A percentile compares a stretch with the other conserved stretches of the same genome.
phyloP scores from a whole-genome alignment of 1,140 invertebrate genomes.

The Aphaenogaster ashmeadi region DNA sequence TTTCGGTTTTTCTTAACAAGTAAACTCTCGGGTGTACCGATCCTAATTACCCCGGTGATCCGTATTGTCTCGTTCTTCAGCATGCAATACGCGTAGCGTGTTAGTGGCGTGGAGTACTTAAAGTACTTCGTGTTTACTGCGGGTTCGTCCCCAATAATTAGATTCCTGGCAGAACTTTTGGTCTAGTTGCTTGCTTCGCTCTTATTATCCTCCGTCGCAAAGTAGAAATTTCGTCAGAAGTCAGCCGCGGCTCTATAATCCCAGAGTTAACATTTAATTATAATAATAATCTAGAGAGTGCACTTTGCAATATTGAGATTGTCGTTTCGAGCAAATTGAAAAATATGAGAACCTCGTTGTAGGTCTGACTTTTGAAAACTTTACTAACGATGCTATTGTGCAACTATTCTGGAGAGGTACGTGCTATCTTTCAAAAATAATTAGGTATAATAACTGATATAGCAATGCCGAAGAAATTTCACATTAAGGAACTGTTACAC shows the following conservation, averaged over 20 bases:
- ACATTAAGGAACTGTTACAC: not conserved
- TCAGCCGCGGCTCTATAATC: not conserved
- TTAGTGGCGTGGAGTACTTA: conserved; percentile 32
- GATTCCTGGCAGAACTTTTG: conserved; percentile 37
- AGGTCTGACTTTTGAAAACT: conserved; percentile 7
- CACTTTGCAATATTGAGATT: conserved; percentile 22
- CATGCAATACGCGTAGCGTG: conserved; percentile 12
- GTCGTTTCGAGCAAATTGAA: conserved; percentile 7
- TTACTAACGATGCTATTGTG: conserved; percentile 15
- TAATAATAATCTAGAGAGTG: conserved; percentile 14
- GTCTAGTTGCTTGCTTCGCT: conserved; percentile 23
- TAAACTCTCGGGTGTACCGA: conserved; percentile 20
- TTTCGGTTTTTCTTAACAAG: conserved; percentile 53
- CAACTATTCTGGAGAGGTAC: not conserved
- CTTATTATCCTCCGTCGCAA: conserved; percentile 29
- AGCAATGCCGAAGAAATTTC: not conserved
- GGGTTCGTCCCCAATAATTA: conserved; percentile 55
- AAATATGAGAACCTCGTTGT: not conserved
- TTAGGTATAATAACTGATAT: not conserved
- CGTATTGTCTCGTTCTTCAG: conserved; percentile 56
- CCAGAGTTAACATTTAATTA: conserved; percentile 46
- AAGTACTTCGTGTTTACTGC: conserved; percentile 52
- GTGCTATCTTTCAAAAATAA: conserved; percentile 1
- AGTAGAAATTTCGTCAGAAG: conserved; percentile 36
- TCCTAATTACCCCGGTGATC: conserved; percentile 52